A percentile compares a stretch with the other conserved stretches of the same genome.
These are phyloP conservation scores for Neuroscelio doddi DNA, from an alignment of 2,888 invertebrate species.

Conservation along the genomic window DNA sequence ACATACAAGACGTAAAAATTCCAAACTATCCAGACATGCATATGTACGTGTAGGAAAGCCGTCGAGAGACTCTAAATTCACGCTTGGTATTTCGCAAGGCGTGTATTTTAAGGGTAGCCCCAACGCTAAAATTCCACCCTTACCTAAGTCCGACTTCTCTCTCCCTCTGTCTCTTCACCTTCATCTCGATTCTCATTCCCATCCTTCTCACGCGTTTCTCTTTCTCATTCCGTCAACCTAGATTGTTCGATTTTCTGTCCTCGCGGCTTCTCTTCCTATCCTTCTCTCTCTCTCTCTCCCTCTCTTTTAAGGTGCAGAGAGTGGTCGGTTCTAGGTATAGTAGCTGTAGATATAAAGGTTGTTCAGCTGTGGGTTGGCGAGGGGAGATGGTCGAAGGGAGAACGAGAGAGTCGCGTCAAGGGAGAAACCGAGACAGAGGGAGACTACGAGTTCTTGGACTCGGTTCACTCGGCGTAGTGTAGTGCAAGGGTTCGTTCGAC, in stretches of 20 bases:
- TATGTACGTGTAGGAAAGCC: slow-evolving; percentile 28
- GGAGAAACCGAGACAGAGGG: slow-evolving; percentile 48
- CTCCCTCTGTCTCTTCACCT: slow-evolving; percentile 7
- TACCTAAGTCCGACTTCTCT: slow-evolving; percentile 49
- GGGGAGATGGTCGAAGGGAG: slow-evolving; percentile 28
- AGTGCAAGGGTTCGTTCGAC: slow-evolving; percentile 71
- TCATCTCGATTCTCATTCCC: slow-evolving; percentile 14
- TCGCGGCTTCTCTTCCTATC: too few relatives aligned
- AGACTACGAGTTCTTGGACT: slow-evolving; percentile 59
- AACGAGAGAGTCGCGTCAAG: slow-evolving; percentile 30
- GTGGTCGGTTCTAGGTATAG: slow-evolving; percentile 60
- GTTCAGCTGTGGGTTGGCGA: slow-evolving; percentile 55
- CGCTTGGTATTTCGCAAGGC: slow-evolving; percentile 66
- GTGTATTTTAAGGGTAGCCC: slow-evolving; percentile 67
- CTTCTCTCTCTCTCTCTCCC: too few relatives aligned
- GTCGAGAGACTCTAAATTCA: slow-evolving; percentile 62
- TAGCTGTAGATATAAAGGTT: slow-evolving; percentile 69
- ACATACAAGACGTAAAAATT: slow-evolving; percentile 65
- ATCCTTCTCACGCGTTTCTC: slow-evolving; percentile 23
- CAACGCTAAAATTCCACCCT: slow-evolving; percentile 68
- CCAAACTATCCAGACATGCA: slow-evolving; percentile 56
- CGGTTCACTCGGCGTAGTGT: slow-evolving; percentile 66
- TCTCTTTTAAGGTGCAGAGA: slow-evolving; percentile 58
- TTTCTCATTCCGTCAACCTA: slow-evolving; percentile 45
- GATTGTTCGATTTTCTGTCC: slow-evolving; percentile 37